Conservation (phyloP, 2,888 invertebrate species). For the Stenichneumon culpator region DNA sequence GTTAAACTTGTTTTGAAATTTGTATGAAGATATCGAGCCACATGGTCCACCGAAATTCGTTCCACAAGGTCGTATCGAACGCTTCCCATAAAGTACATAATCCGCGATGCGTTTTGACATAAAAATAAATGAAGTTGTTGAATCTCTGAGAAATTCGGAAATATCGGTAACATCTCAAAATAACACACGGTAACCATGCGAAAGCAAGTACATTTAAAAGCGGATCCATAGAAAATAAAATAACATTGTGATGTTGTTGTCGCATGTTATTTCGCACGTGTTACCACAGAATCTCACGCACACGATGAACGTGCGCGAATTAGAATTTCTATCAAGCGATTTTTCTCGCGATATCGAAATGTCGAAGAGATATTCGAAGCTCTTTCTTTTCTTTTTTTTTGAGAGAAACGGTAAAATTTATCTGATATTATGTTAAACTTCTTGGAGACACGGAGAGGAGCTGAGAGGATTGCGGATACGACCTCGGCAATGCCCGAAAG, state of each 20-base stretch:
- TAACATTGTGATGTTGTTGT: slow-evolving; percentile 6
- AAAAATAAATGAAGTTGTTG: no score
- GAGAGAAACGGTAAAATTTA: slow-evolving; percentile 73
- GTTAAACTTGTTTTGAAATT: slow-evolving; percentile 76
- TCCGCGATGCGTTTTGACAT: neutral
- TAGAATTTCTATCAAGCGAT: slow-evolving; percentile 57
- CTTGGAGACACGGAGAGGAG: slow-evolving; percentile 75
- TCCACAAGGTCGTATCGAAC: neutral
- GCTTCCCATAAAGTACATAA: neutral
- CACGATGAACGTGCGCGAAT: slow-evolving; percentile 21
- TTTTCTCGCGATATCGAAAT: slow-evolving; percentile 59
- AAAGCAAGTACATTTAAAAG: neutral
- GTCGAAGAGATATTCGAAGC: slow-evolving; percentile 53
- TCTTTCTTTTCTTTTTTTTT: slow-evolving; percentile 34
- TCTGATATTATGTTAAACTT: slow-evolving; percentile 83
- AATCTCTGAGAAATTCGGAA: no score
- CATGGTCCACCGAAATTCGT: neutral
- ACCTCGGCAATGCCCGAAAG: slow-evolving; percentile 25
- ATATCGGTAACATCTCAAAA: no score
- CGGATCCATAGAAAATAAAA: neutral
- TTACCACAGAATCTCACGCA: slow-evolving; percentile 8
- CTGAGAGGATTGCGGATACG: slow-evolving; percentile 71
- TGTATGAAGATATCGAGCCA: neutral
- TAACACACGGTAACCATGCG: neutral
- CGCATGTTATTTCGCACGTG: neutral